Conservation (phyloP, 2,113 vertebrate genomes). For the Strix aluco region DNA sequence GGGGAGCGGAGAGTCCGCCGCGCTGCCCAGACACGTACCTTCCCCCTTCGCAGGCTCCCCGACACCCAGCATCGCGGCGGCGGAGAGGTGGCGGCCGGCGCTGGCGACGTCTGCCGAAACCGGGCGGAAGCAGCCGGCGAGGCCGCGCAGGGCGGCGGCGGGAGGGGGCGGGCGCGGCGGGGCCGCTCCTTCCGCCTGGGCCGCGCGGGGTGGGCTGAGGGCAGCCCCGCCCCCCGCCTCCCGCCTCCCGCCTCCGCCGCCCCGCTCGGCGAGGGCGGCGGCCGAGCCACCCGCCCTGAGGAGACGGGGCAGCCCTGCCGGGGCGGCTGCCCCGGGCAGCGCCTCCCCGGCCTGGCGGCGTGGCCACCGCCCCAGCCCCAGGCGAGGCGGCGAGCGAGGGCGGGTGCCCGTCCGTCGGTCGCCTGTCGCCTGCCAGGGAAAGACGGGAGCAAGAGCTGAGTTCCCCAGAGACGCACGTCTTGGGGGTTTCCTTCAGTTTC, state of each 20-base stretch:
- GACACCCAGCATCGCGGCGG: neutral
- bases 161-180: neutral
- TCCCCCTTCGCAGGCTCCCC: neutral
- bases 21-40: slow-evolving; percentile 14
- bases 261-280: neutral
- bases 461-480: rapidly evolving
- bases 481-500: neutral
- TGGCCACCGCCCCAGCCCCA: rapidly evolving
- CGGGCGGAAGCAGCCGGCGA: neutral
- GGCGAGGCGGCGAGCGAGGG: rapidly evolving
- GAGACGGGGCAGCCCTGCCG: rapidly evolving
- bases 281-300: rapidly evolving
- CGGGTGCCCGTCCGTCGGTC: no score
- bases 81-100: neutral
- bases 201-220: neutral
- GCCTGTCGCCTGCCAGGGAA: rapidly evolving
- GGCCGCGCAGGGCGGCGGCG: neutral
- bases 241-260: no score
- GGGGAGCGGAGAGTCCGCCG: no score
- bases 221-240: neutral
- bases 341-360: neutral
- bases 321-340: rapidly evolving
- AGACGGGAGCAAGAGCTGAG: rapidly evolving
- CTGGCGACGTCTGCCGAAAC: neutral
- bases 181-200: slow-evolving; percentile 27